Evolutionary conservation across 2,797 vertebrate genomes (phyloP).

Genomic region (Hybognathus amarus): DNA sequence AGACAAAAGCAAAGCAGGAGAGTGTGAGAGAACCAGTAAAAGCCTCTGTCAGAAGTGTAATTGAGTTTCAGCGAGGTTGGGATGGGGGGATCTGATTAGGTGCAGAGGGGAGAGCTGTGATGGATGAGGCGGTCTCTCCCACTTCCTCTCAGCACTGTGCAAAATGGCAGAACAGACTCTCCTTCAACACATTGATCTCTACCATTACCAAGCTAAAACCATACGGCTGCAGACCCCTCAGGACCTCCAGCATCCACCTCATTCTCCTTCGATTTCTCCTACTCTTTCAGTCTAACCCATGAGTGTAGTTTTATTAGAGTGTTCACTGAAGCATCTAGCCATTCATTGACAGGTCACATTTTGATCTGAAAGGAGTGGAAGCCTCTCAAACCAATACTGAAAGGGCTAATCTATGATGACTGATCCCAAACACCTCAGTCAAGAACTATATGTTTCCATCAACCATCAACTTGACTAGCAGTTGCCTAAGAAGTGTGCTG

Average conservation of each 20-base stretch:
- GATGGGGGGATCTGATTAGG: constrained; percentile 76
- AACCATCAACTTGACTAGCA: background rate
- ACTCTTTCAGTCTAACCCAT: constrained; percentile 12
- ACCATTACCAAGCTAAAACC: constrained; percentile 62
- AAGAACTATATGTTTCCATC: constrained; percentile 7
- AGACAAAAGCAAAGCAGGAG: constrained; percentile 74
- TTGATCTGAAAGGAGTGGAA: constrained; percentile 12
- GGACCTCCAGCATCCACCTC: constrained; percentile 55
- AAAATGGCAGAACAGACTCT: constrained; percentile 69
- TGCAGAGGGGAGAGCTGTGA: constrained; percentile 70
- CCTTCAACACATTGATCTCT: constrained; percentile 67
- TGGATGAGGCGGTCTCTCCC: constrained; percentile 65
- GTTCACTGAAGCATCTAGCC: constrained; percentile 13
- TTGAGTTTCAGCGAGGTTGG: constrained; percentile 73
- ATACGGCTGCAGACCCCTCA: constrained; percentile 67
- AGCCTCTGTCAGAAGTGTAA: constrained; percentile 75
- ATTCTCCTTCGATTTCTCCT: constrained; percentile 12
- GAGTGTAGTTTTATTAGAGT: constrained; percentile 18
- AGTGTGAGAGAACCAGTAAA: constrained; percentile 75
- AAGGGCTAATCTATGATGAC: constrained; percentile 19
- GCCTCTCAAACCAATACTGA: constrained; percentile 25
- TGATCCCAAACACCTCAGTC: constrained; percentile 10
- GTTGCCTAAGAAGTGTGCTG: background rate
- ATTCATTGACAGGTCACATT: constrained; percentile 13
- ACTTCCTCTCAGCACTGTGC: constrained; percentile 56